Percentiles rank a stretch among this genome's conserved stretches.
Evolutionary conservation across 2,888 invertebrate species (phyloP).

Genomic region (Taphrorychus bicolor): DNA sequence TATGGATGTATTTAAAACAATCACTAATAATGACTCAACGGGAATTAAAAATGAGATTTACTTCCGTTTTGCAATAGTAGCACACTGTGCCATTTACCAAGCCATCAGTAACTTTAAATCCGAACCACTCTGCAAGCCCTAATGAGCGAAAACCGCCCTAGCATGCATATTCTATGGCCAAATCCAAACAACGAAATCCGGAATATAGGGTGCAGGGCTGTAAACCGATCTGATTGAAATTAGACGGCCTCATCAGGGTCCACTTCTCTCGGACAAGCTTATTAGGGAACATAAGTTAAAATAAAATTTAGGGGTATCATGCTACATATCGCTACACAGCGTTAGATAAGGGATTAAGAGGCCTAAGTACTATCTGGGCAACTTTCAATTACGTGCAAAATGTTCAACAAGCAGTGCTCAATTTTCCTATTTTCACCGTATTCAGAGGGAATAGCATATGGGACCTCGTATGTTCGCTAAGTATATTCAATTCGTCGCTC

Average conservation of each 20-base stretch:
- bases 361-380: background rate
- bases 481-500: background rate
- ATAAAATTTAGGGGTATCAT: background rate
- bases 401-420: background rate
- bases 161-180: slow-evolving; percentile 10
- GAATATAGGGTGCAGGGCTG: too few species aligned
- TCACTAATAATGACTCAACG: too few species aligned
- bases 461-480: slow-evolving; percentile 9
- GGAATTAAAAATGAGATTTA: too few species aligned
- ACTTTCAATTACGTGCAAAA: background rate
- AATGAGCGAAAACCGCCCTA: slow-evolving; percentile 17
- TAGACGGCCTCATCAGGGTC: slow-evolving; percentile 2
- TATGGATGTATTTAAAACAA: too few species aligned
- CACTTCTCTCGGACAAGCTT: background rate
- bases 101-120: background rate
- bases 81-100: background rate
- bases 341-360: background rate
- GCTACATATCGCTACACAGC: background rate
- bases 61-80: too few species aligned
- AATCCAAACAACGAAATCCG: slow-evolving; percentile 18
- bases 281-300: background rate
- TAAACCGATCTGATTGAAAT: background rate
- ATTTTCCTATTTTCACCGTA: background rate
- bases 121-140: background rate
- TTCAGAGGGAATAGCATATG: background rate